These are phyloP conservation scores for Telmatochromis sp. DNA, from an alignment of 2,113 vertebrate species.

Conservation along the genomic window DNA sequence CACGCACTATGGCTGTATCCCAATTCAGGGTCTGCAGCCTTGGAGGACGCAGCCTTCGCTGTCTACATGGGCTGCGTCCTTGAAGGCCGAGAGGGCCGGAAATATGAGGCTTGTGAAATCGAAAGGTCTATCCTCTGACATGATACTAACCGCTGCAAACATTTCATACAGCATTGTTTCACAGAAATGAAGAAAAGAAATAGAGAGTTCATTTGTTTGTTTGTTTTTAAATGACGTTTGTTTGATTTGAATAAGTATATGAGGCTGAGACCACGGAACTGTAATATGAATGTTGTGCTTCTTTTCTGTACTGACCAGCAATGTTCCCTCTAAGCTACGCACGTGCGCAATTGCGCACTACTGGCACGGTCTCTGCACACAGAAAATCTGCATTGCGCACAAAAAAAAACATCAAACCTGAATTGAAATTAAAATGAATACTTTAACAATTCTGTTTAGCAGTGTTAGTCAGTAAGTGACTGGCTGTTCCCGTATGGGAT, in stretches of 20 bases:
- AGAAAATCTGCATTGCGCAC: background rate
- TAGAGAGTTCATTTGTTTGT: background rate
- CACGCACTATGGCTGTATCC: background rate
- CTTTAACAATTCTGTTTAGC: background rate
- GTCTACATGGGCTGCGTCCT: background rate
- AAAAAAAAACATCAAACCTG: accelerated
- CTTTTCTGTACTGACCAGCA: background rate
- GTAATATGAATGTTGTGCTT: background rate
- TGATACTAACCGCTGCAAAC: background rate
- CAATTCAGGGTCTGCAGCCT: background rate
- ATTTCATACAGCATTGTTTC: background rate
- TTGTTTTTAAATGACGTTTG: background rate
- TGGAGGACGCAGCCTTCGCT: background rate
- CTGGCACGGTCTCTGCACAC: background rate
- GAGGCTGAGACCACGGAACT: background rate
- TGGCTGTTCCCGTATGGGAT: background rate
- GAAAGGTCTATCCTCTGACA: background rate
- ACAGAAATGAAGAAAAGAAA: background rate
- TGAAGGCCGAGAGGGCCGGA: background rate
- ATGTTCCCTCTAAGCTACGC: background rate
- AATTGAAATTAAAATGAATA: background rate
- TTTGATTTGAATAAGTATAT: background rate
- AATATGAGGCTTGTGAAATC: background rate
- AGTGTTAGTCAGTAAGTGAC: background rate
- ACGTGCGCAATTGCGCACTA: background rate